A percentile compares a stretch with the other conserved stretches of the same genome.
These are phyloP conservation scores for Enteromius fasciolatus DNA, from an alignment of 2,797 vertebrate species.

Conservation along the genomic window DNA sequence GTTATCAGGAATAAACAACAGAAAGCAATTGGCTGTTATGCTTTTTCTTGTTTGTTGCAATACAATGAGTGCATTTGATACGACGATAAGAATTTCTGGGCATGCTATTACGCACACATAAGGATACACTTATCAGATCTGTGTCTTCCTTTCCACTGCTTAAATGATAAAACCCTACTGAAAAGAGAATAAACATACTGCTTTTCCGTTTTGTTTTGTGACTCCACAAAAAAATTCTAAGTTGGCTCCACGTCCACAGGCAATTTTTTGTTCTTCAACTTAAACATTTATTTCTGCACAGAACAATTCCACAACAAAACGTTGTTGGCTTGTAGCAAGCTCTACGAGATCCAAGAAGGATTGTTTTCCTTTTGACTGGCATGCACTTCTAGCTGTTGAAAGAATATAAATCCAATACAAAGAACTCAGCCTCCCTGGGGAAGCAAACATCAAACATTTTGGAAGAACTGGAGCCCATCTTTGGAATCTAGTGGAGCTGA, in stretches of 20 bases:
- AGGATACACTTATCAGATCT: constrained; percentile 30
- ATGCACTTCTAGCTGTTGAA: constrained; percentile 32
- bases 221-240: too few species aligned
- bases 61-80: constrained; percentile 3
- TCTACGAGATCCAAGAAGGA: constrained; percentile 28
- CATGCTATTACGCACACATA: constrained; percentile 23
- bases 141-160: constrained; percentile 29
- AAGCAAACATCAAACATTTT: constrained; percentile 28
- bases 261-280: constrained; percentile 49
- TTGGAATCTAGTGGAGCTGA: constrained; percentile 61
- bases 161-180: constrained; percentile 15
- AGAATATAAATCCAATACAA: constrained; percentile 26
- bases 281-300: constrained; percentile 53
- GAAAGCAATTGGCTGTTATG: background rate
- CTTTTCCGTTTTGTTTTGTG: background rate
- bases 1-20: constrained; percentile 3
- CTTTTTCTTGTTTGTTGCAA: constrained; percentile 6
- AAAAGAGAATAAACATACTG: background rate
- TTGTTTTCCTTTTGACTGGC: constrained; percentile 38
- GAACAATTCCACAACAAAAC: constrained; percentile 63
- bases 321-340: constrained; percentile 15
- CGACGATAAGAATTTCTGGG: constrained; percentile 20
- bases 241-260: constrained; percentile 51
- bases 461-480: constrained; percentile 41
- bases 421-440: constrained; percentile 36